Evolutionary conservation across 2,888 invertebrate genomes (phyloP).

Genomic region (Tromatobia lineatoria): DNA sequence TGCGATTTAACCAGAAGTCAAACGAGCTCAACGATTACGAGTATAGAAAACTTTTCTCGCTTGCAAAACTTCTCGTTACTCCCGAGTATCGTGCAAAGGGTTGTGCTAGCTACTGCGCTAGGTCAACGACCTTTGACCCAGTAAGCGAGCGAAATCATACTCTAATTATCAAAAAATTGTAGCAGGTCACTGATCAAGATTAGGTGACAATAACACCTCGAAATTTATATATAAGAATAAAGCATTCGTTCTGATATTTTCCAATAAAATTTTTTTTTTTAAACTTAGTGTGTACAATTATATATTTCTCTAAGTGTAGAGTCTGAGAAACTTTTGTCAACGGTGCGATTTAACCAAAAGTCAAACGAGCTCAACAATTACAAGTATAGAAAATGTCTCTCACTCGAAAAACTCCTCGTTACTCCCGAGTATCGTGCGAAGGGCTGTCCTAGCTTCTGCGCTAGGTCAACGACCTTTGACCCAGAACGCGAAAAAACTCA

Average conservation of each 20-base stretch:
- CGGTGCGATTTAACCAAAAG: slow-evolving; percentile 71
- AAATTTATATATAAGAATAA: no score
- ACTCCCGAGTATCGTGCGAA: not conserved
- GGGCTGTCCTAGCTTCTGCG: not conserved
- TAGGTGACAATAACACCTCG: no score
- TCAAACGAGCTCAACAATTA: slow-evolving; percentile 69
- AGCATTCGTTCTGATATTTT: no score
- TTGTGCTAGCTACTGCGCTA: no score
- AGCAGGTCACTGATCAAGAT: no score
- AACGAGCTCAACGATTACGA: slow-evolving; percentile 66
- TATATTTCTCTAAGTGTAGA: no score
- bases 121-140: slow-evolving; percentile 84
- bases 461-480: slow-evolving; percentile 83
- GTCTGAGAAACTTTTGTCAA: slow-evolving; percentile 19
- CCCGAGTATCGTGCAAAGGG: slow-evolving; percentile 5
- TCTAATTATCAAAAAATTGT: no score
- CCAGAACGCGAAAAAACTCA: no score
- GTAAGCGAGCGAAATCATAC: slow-evolving; percentile 66
- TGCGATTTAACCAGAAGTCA: slow-evolving; percentile 73
- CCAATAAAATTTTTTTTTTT: no score
- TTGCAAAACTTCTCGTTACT: not conserved
- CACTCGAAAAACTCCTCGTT: not conserved
- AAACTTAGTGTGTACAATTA: no score
- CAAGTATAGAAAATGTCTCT: slow-evolving; percentile 7
- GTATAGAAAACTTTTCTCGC: not conserved